phyloP scores from a whole-genome alignment of 2,888 invertebrate species.

The Heterodera filipjevi region DNA sequence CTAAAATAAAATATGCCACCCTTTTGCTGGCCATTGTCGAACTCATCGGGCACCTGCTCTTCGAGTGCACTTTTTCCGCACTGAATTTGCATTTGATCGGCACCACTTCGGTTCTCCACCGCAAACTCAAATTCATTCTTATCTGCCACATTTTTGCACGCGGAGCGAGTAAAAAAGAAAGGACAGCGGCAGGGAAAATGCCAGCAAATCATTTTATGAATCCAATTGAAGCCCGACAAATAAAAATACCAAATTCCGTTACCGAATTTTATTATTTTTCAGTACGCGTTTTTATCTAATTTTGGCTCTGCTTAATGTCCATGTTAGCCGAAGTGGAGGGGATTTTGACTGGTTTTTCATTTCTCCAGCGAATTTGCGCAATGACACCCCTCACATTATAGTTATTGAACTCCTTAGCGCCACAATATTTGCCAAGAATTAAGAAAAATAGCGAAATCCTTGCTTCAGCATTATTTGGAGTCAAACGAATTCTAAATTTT shows the following conservation, averaged over 20 bases:
- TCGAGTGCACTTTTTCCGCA: constrained; percentile 1
- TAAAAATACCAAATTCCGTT: neutral
- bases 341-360: neutral
- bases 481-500: too few species aligned
- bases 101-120: neutral
- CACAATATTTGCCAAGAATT: neutral
- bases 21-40: neutral
- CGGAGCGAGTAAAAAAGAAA: neutral
- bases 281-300: neutral
- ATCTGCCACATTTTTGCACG: neutral
- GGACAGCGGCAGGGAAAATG: neutral
- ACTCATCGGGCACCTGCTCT: neutral
- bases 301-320: neutral
- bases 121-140: neutral
- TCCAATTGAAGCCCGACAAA: neutral
- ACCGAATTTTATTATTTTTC: neutral
- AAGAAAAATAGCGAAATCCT: neutral
- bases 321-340: neutral
- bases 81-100: neutral
- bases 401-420: neutral
- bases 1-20: too few species aligned
- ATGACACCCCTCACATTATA: neutral
- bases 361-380: neutral
- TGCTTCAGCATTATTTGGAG: neutral
- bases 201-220: too few species aligned